A percentile compares a stretch with the other conserved stretches of the same genome.
Conservation (phyloP, 2,797 vertebrate species). For the Denticeps clupeoides region DNA sequence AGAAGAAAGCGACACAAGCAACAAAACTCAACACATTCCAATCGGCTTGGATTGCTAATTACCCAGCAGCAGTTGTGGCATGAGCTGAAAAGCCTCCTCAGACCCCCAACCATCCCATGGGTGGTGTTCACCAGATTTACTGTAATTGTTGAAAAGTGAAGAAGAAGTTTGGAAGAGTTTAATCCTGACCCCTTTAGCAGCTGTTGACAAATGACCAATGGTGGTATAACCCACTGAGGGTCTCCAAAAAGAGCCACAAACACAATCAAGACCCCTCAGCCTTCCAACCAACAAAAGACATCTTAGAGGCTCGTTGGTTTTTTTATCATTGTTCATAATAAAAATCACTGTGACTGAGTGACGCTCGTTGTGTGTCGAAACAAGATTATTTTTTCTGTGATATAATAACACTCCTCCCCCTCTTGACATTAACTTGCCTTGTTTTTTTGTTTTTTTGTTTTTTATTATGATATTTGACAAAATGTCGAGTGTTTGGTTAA, state of each 20-base stretch:
- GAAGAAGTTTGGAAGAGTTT: slow-evolving; percentile 50
- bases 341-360: too few species aligned
- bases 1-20: not conserved
- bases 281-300: not conserved
- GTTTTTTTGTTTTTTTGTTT: too few species aligned
- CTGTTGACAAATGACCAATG: slow-evolving; percentile 40
- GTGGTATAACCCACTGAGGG: slow-evolving; percentile 34
- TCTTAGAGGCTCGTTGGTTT: too few species aligned
- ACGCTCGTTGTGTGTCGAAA: too few species aligned
- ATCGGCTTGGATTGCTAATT: not conserved
- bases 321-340: too few species aligned
- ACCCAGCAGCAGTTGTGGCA: slow-evolving; percentile 1
- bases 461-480: too few species aligned
- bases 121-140: slow-evolving; percentile 22
- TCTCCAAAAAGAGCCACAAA: slow-evolving; percentile 17
- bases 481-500: too few species aligned
- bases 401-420: not conserved
- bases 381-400: slow-evolving; percentile 1
- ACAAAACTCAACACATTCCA: not conserved
- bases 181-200: too few species aligned
- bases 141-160: slow-evolving; percentile 42
- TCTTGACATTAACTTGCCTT: slow-evolving; percentile 13
- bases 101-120: slow-evolving; percentile 11
- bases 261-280: slow-evolving; percentile 9
- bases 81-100: not conserved